Percentiles rank a stretch among this genome's conserved stretches.
phyloP scores from a whole-genome alignment of 2,797 vertebrate species.

The Lacerta agilis region DNA sequence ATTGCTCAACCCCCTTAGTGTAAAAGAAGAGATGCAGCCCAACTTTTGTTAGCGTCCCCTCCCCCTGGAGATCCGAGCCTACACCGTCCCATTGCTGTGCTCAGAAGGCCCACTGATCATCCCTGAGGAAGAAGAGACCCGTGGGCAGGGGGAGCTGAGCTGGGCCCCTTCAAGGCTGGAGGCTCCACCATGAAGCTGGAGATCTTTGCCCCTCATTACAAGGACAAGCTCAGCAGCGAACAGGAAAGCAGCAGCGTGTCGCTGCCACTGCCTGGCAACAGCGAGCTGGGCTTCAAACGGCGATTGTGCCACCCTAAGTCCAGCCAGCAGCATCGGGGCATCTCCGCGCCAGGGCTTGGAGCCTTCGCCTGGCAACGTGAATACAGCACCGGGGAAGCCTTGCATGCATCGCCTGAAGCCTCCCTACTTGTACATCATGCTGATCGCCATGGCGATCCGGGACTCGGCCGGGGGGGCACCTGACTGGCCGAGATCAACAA shows the following conservation, averaged over 20 bases:
- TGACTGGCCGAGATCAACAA: slow-evolving; percentile 97
- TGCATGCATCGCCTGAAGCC: slow-evolving; percentile 96
- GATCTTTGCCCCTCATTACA: slow-evolving; percentile 85
- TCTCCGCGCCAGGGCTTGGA: slow-evolving; percentile 12
- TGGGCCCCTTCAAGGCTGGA: not conserved
- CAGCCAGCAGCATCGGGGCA: slow-evolving; percentile 65
- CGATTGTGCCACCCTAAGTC: slow-evolving; percentile 92
- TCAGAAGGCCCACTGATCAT: not conserved
- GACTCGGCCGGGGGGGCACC: slow-evolving; percentile 90
- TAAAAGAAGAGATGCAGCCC: not conserved
- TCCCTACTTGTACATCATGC: slow-evolving; percentile 92
- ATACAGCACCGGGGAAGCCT: slow-evolving; percentile 80
- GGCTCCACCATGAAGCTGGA: slow-evolving; percentile 87
- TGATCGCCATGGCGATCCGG: slow-evolving; percentile 96
- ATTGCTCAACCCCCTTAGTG: no score
- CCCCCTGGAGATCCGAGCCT: no score
- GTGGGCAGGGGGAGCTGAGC: not conserved
- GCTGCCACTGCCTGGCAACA: slow-evolving; percentile 82
- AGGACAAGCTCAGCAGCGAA: slow-evolving; percentile 84
- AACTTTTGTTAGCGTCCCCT: not conserved
- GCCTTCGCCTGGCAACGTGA: slow-evolving; percentile 32
- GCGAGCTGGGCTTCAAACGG: slow-evolving; percentile 94
- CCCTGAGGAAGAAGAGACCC: not conserved
- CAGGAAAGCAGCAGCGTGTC: slow-evolving; percentile 80
- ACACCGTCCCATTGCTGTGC: no score